Conservation (phyloP, 2,888 invertebrate species). For the Gymnoscelis rufifasciata region DNA sequence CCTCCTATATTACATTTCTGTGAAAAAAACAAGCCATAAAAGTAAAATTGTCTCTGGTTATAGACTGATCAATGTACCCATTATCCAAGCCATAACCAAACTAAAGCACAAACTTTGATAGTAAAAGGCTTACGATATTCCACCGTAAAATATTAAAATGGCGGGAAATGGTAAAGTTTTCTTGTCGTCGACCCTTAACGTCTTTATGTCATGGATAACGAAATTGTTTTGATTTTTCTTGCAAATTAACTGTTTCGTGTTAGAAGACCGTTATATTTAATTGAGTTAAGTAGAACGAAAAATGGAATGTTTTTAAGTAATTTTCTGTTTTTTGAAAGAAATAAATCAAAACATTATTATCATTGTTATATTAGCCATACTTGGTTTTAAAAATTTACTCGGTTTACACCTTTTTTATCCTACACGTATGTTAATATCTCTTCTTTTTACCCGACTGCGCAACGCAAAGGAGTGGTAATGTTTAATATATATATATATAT, state of each 20-base stretch:
- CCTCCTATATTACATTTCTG: not conserved
- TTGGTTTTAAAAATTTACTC: no score
- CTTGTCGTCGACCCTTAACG: constrained; percentile 13
- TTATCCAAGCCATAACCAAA: constrained; percentile 10
- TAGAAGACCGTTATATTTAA: constrained; percentile 5
- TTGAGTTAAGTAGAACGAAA: not conserved
- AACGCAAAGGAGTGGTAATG: no score
- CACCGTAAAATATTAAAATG: constrained; percentile 24
- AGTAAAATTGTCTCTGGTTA: not conserved
- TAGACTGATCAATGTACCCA: constrained; percentile 11
- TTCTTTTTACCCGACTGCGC: no score
- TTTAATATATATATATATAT: no score
- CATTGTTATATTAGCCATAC: no score
- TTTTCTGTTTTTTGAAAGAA: no score
- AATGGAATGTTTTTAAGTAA: no score
- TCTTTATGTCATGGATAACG: constrained; percentile 14
- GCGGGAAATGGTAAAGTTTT: constrained; percentile 15
- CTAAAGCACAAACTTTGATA: constrained; percentile 29
- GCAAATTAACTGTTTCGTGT: constrained; percentile 17
- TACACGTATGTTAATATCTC: no score
- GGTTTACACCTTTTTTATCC: no score
- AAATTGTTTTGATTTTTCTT: constrained; percentile 15
- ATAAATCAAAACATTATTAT: no score
- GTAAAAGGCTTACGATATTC: constrained; percentile 26
- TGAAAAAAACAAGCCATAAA: not conserved